These are phyloP conservation scores for Sipha flava DNA, from an alignment of 1,140 invertebrate species.

Conservation along the genomic window DNA sequence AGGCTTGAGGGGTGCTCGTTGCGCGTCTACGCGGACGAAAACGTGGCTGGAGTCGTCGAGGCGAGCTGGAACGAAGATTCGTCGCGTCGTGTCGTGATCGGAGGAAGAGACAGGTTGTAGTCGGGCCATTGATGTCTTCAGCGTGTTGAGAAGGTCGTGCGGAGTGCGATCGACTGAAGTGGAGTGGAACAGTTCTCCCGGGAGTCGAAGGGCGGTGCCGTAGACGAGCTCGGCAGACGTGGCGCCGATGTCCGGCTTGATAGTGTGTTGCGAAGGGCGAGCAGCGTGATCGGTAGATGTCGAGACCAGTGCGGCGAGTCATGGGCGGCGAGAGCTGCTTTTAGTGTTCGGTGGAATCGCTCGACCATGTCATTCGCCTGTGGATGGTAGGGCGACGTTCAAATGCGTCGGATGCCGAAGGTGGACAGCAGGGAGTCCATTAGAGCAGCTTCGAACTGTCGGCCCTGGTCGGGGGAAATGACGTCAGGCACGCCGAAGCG, in stretches of 20 bases:
- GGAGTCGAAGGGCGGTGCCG: not conserved
- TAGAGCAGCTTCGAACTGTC: constrained; percentile 40
- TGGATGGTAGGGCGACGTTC: constrained; percentile 43
- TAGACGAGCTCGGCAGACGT: not conserved
- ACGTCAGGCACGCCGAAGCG: constrained; percentile 40
- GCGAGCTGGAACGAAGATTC: too few relatives aligned
- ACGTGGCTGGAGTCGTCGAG: too few relatives aligned
- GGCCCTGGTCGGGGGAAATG: constrained; percentile 41
- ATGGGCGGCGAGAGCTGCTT: constrained; percentile 41
- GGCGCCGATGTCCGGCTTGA: not conserved
- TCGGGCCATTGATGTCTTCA: too few relatives aligned
- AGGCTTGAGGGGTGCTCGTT: too few relatives aligned
- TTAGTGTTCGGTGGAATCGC: constrained; percentile 43
- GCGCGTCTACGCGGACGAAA: too few relatives aligned
- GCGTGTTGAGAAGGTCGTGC: too few relatives aligned
- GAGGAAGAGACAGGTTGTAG: too few relatives aligned
- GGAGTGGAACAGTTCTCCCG: not conserved
- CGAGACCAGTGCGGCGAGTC: constrained; percentile 22
- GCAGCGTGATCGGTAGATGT: constrained; percentile 36
- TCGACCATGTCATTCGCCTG: constrained; percentile 40
- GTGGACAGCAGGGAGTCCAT: not conserved
- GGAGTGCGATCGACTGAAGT: too few relatives aligned
- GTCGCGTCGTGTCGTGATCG: too few relatives aligned
- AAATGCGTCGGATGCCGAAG: not conserved
- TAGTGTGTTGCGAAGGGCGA: not conserved